Evolutionary conservation across 2,113 vertebrate species (phyloP).

Genomic region (Dromas ardeola): DNA sequence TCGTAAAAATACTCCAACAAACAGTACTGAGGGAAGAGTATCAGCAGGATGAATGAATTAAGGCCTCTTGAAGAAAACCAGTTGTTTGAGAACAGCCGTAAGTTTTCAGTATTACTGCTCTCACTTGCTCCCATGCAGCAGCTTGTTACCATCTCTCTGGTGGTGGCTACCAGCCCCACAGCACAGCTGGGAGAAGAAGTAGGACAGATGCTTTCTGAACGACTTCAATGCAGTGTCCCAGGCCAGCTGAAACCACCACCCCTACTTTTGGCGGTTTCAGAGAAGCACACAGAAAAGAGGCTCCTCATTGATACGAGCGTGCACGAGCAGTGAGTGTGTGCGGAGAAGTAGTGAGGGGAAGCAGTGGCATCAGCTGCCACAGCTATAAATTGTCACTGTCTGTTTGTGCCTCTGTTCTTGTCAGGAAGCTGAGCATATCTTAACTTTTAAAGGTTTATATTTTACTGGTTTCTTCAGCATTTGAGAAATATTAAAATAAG

Average conservation of each 20-base stretch:
- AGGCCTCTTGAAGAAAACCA: neutral
- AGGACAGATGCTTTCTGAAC: neutral
- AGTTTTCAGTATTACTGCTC: neutral
- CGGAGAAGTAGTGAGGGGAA: neutral
- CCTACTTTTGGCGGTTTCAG: neutral
- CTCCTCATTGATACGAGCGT: neutral
- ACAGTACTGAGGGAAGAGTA: neutral
- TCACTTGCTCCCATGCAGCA: neutral
- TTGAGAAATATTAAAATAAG: neutral
- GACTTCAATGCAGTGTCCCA: neutral
- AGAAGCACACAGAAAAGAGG: neutral
- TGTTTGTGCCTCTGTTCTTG: neutral
- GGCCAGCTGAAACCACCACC: neutral
- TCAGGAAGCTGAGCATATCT: neutral
- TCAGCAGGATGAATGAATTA: neutral
- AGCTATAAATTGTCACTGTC: neutral
- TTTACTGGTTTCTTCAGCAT: neutral
- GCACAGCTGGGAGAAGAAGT: neutral
- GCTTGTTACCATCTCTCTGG: neutral
- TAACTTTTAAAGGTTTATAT: neutral
- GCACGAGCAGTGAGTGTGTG: rapidly evolving
- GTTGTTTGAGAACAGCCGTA: neutral
- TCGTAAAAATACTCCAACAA: neutral
- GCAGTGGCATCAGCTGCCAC: neutral
- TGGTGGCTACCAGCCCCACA: neutral